phyloP scores from a whole-genome alignment of 2,113 vertebrate species.

The Hyperoodon ampullatus region DNA sequence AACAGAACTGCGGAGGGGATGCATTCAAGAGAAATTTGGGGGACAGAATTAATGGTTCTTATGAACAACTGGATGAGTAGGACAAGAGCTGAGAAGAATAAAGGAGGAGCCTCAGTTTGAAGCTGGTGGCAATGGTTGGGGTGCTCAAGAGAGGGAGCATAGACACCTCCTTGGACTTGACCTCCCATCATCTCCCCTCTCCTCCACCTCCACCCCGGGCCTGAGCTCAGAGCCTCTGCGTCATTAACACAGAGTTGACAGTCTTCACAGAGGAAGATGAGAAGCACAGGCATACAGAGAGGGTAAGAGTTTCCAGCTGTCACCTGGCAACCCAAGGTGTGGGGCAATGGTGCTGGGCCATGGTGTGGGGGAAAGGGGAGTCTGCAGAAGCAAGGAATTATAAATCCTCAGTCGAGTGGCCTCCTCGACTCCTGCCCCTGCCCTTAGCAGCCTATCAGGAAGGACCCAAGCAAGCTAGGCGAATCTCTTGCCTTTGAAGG shows the following conservation, averaged over 20 bases:
- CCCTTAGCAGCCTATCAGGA: slow-evolving; percentile 11
- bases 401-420: background rate
- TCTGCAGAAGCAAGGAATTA: background rate
- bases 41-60: background rate
- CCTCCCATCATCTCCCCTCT: background rate
- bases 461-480: background rate
- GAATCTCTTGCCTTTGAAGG: background rate
- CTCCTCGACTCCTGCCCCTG: background rate
- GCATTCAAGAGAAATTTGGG: background rate
- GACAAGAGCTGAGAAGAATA: background rate
- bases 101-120: background rate
- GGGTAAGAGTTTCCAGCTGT: background rate
- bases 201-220: background rate
- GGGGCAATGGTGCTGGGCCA: background rate
- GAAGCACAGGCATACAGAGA: slow-evolving; percentile 6
- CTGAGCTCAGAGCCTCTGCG: slow-evolving; percentile 1
- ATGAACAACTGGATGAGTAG: background rate
- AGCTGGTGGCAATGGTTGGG: background rate
- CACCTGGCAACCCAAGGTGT: slow-evolving; percentile 63
- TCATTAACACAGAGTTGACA: slow-evolving; percentile 59
- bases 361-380: background rate
- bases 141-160: background rate
- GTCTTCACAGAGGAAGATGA: slow-evolving; percentile 67
- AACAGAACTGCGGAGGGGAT: background rate
- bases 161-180: background rate